A percentile compares a stretch with the other conserved stretches of the same genome.
phyloP scores from a whole-genome alignment of 2,888 invertebrate genomes.

The Hypomecis atomaria region DNA sequence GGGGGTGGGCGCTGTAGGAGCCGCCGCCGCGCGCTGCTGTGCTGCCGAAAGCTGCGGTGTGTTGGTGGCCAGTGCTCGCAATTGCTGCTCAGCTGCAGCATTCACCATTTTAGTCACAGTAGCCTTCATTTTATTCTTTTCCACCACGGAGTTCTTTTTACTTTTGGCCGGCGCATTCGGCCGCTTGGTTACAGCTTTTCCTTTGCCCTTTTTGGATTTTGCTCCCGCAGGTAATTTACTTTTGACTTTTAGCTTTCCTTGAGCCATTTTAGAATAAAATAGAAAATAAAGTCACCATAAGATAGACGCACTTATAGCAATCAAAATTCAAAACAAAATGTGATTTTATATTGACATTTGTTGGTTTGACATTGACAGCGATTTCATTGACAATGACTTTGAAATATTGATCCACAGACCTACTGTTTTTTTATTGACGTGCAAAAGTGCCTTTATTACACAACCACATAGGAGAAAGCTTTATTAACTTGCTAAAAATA shows the following conservation, averaged over 20 bases:
- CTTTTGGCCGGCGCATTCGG: slow-evolving; percentile 87
- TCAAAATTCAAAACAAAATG: background rate
- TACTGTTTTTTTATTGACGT: too few species aligned
- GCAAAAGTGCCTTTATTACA: too few species aligned
- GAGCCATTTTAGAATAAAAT: slow-evolving; percentile 80
- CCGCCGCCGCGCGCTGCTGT: slow-evolving; percentile 70
- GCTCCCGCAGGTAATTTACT: slow-evolving; percentile 85
- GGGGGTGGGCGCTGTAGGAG: slow-evolving; percentile 72
- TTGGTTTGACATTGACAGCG: too few species aligned
- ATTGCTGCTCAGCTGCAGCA: slow-evolving; percentile 87
- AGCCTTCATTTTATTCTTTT: slow-evolving; percentile 87
- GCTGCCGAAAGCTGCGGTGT: slow-evolving; percentile 82
- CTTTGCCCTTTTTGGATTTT: slow-evolving; percentile 81
- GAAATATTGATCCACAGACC: too few species aligned
- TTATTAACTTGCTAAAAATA: too few species aligned
- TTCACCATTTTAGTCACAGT: slow-evolving; percentile 89
- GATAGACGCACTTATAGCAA: background rate
- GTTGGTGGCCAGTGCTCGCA: slow-evolving; percentile 83
- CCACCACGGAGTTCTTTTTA: slow-evolving; percentile 83
- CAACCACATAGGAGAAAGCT: too few species aligned
- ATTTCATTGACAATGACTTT: too few species aligned
- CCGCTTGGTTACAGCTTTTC: slow-evolving; percentile 83
- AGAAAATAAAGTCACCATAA: background rate
- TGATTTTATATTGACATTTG: background rate
- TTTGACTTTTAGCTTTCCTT: slow-evolving; percentile 88